Evolutionary conservation across 1,140 invertebrate genomes (phyloP).

Genomic region (Frieseomelitta varia): DNA sequence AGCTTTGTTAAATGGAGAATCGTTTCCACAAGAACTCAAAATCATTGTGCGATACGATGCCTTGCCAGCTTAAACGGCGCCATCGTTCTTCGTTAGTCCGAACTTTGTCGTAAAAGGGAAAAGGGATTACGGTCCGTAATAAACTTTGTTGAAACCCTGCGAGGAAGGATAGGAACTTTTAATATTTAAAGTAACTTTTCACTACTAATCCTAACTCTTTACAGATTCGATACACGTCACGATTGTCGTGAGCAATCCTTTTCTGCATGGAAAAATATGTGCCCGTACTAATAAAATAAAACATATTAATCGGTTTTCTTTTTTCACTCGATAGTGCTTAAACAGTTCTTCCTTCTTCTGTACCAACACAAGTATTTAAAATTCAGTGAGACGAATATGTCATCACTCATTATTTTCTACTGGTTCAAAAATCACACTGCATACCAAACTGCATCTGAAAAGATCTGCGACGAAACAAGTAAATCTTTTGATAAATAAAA

Average conservation of each 20-base stretch:
- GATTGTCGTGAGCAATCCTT: neutral
- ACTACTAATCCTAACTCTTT: neutral
- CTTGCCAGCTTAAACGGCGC: slow-evolving; percentile 58
- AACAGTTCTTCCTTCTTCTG: too few species aligned
- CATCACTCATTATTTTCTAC: too few species aligned
- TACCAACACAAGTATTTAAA: too few species aligned
- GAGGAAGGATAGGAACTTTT: slow-evolving; percentile 28
- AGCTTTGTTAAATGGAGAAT: slow-evolving; percentile 37
- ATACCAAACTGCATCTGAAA: too few species aligned
- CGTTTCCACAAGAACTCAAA: slow-evolving; percentile 53
- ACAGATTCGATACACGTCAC: neutral
- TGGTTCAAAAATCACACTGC: too few species aligned
- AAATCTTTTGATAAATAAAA: too few species aligned
- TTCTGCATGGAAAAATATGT: neutral
- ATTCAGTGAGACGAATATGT: too few species aligned
- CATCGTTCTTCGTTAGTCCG: slow-evolving; percentile 53
- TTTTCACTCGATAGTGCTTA: too few species aligned
- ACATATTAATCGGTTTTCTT: too few species aligned
- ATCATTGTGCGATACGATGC: slow-evolving; percentile 48
- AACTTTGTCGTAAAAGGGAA: slow-evolving; percentile 59
- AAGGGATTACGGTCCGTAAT: slow-evolving; percentile 58
- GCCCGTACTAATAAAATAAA: neutral
- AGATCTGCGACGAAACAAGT: too few species aligned
- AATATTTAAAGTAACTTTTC: slow-evolving; percentile 41
- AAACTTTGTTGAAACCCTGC: slow-evolving; percentile 50